These are phyloP conservation scores for Protobothrops mucrosquamatus DNA, from an alignment of 2,113 vertebrate genomes.

Conservation along the genomic window DNA sequence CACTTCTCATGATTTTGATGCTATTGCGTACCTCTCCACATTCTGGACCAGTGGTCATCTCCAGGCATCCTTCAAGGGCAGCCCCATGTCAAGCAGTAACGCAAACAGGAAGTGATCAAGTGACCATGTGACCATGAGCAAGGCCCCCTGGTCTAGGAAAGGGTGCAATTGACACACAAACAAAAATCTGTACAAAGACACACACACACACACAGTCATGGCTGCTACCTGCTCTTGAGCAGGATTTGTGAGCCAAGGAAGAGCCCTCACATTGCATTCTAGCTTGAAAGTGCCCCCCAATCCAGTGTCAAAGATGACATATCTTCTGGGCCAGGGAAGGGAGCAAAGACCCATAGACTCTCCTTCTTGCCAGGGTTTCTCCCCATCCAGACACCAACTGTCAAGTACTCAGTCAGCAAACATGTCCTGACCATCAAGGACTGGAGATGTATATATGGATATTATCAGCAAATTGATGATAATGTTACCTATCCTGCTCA, in stretches of 20 bases:
- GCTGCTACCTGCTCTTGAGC: neutral
- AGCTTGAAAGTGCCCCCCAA: neutral
- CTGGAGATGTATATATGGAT: neutral
- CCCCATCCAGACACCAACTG: neutral
- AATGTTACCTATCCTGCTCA: neutral
- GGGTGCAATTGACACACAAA: neutral
- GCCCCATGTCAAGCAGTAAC: neutral
- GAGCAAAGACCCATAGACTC: neutral
- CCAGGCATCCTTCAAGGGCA: neutral
- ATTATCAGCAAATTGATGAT: neutral
- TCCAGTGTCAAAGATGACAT: neutral
- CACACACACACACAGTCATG: no score
- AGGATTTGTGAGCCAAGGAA: neutral
- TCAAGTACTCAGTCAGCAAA: neutral
- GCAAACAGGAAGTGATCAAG: neutral
- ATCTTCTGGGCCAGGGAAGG: neutral
- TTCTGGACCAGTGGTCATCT: neutral
- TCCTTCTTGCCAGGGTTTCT: neutral
- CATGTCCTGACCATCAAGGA: neutral
- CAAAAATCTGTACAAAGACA: neutral
- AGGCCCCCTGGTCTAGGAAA: neutral
- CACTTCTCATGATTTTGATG: no score
- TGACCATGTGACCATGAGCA: neutral
- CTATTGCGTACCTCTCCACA: no score
- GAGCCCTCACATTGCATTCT: neutral